Evolutionary conservation across 2,888 invertebrate genomes (phyloP).

Genomic region (Eretmocerus hayati): DNA sequence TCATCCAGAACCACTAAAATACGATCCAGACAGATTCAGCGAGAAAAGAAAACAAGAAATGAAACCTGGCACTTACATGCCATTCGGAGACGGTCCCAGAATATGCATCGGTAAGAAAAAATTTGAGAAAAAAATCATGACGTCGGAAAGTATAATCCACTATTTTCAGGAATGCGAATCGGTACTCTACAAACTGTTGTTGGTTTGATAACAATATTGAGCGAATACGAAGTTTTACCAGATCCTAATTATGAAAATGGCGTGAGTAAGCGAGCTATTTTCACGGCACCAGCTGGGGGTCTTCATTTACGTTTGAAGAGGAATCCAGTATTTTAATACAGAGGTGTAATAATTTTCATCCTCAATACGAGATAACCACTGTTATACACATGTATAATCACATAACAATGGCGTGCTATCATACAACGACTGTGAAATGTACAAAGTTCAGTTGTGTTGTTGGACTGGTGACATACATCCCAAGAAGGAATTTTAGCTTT

Average conservation of each 20-base stretch:
- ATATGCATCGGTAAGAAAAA: conserved; percentile 30
- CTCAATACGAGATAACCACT: no score
- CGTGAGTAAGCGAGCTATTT: conserved; percentile 25
- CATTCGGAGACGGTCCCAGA: conserved; percentile 37
- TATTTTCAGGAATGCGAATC: conserved; percentile 27
- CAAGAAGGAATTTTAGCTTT: no score
- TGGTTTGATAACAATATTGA: conserved; percentile 30
- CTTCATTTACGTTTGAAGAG: conserved; percentile 25
- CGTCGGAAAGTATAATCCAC: neutral
- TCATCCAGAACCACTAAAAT: conserved; percentile 27
- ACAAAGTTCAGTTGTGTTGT: no score
- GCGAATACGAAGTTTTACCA: conserved; percentile 30
- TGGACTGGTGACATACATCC: no score
- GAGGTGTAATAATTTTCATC: neutral
- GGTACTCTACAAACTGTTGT: conserved; percentile 31
- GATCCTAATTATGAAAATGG: conserved; percentile 23
- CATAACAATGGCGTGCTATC: no score
- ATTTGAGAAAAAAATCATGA: neutral
- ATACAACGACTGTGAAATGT: no score
- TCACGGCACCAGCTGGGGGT: conserved; percentile 25
- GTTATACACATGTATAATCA: no score
- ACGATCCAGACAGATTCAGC: conserved; percentile 36
- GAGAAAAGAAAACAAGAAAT: conserved; percentile 33
- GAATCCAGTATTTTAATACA: conserved; percentile 11
- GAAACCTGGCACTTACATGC: conserved; percentile 29